Evolutionary conservation across 23 tunicate genomes (phyloP).

Genomic region (Oikopleura dioica): DNA sequence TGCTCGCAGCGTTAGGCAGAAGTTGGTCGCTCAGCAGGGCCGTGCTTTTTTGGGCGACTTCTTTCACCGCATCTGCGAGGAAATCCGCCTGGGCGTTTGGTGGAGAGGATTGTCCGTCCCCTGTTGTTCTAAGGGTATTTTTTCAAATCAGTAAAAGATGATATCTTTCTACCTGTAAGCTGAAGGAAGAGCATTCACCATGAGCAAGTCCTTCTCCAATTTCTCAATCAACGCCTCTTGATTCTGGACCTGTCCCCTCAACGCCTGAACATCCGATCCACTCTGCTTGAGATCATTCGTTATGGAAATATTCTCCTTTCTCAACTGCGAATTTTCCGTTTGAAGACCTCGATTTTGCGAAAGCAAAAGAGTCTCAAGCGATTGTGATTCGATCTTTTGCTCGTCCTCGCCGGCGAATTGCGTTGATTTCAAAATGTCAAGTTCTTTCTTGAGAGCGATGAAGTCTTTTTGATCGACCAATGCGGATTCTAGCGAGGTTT

Average conservation of each 20-base stretch:
- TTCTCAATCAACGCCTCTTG: conserved; percentile 29
- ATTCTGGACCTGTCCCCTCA: conserved; percentile 14
- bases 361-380: conserved; percentile 43
- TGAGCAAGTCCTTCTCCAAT: conserved; percentile 53
- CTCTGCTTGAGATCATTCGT: neutral
- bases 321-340: conserved; percentile 36
- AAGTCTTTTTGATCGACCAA: conserved; percentile 26
- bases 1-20: neutral
- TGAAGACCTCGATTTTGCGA: conserved; percentile 59
- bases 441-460: conserved; percentile 42
- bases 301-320: conserved; percentile 39
- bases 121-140: neutral
- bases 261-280: neutral
- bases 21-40: neutral
- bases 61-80: conserved; percentile 56
- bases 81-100: conserved; percentile 19
- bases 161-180: conserved; percentile 5
- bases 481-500: neutral
- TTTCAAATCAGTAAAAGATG: neutral
- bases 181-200: conserved; percentile 51
- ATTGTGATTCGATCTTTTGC: conserved; percentile 13
- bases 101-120: neutral
- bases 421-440: conserved; percentile 50
- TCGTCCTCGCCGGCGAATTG: neutral
- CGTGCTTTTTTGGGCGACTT: conserved; percentile 14